phyloP scores from a whole-genome alignment of 2,888 invertebrate genomes.

The Trissonchulus latispiculum region DNA sequence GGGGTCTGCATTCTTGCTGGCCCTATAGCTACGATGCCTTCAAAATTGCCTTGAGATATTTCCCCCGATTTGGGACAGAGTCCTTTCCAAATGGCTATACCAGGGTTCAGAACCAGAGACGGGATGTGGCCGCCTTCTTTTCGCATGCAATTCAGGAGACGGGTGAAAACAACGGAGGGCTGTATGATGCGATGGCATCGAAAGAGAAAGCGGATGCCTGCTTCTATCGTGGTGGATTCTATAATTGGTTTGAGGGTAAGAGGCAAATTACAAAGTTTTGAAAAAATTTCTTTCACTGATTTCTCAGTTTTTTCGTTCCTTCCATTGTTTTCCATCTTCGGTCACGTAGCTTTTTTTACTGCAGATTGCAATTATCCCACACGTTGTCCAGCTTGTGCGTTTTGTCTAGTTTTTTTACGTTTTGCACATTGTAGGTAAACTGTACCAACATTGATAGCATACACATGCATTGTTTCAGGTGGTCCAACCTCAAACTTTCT shows the following conservation, averaged over 20 bases:
- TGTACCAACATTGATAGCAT: not conserved
- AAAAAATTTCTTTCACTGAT: too few relatives aligned
- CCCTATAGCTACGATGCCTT: conserved; percentile 41
- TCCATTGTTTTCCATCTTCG: too few relatives aligned
- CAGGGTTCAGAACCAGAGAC: conserved; percentile 30
- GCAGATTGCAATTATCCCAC: too few relatives aligned
- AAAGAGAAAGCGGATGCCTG: conserved; percentile 34
- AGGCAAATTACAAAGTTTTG: too few relatives aligned
- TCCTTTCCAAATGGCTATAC: conserved; percentile 28
- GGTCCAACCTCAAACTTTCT: conserved; percentile 35
- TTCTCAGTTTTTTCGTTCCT: too few relatives aligned
- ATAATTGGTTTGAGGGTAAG: conserved; percentile 37
- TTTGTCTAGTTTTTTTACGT: too few relatives aligned
- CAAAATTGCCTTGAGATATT: conserved; percentile 39
- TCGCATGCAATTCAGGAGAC: conserved; percentile 42
- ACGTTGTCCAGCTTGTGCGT: too few relatives aligned
- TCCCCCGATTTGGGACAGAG: conserved; percentile 37
- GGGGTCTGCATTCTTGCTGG: conserved; percentile 34
- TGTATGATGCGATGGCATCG: conserved; percentile 28
- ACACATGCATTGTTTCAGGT: conserved; percentile 18
- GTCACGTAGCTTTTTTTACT: too few relatives aligned
- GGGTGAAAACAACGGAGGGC: conserved; percentile 37
- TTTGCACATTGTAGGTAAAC: too few relatives aligned
- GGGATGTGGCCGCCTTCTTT: conserved; percentile 41
- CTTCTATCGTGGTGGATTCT: conserved; percentile 42